Evolutionary conservation across 2,797 vertebrate genomes (phyloP).

Genomic region (Cryptoblepharus egeriae): DNA sequence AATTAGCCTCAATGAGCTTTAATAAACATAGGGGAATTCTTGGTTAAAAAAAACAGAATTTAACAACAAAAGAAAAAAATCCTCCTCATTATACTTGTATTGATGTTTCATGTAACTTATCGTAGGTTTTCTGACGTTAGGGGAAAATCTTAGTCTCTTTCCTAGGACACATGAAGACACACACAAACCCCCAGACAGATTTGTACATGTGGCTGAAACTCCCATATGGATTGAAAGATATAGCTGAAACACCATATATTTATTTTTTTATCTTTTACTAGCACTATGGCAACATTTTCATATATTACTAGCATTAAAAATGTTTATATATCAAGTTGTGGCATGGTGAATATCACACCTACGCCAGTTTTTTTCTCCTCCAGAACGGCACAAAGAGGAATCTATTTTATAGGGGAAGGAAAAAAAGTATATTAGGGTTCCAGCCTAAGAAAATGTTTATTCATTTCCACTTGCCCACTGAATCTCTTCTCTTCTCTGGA

Average conservation of each 20-base stretch:
- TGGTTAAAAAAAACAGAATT: no score
- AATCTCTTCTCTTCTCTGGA: not conserved
- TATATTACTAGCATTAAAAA: not conserved
- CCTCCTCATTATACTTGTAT: no score
- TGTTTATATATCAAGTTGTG: not conserved
- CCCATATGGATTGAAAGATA: no score
- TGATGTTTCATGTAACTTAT: no score
- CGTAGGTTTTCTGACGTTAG: no score
- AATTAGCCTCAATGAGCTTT: no score
- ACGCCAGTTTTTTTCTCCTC: not conserved
- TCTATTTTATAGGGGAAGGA: not conserved
- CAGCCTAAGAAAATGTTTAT: not conserved
- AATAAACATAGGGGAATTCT: no score
- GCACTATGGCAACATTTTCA: not conserved
- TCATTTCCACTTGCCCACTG: not conserved
- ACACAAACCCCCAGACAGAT: no score
- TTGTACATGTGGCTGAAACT: no score
- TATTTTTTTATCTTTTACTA: not conserved
- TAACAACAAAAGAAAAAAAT: no score
- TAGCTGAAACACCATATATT: not conserved
- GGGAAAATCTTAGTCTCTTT: no score
- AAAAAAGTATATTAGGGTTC: not conserved
- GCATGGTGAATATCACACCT: not conserved
- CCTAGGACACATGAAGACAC: no score
- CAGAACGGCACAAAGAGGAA: not conserved